phyloP scores from a whole-genome alignment of 2,113 vertebrate species.

The Epinephelus moara region DNA sequence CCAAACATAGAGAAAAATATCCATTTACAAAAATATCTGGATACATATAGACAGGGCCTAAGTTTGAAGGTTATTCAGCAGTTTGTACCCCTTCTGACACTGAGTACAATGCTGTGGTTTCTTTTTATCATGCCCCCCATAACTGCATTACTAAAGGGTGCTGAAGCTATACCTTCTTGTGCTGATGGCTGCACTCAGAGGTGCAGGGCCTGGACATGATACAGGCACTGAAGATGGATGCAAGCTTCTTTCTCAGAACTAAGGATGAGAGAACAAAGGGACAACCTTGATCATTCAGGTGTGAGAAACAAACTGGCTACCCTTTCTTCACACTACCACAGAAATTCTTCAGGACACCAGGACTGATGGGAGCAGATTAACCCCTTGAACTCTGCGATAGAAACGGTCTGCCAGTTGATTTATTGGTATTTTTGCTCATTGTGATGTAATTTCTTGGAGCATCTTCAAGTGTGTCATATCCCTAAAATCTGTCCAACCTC shows the following conservation, averaged over 20 bases:
- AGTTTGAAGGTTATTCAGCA: no score
- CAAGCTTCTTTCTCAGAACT: constrained; percentile 91
- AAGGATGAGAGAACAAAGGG: background rate
- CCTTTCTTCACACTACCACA: background rate
- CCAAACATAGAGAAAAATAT: no score
- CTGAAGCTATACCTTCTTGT: constrained; percentile 84
- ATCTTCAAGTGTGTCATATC: no score
- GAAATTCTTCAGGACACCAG: background rate
- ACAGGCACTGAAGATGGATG: constrained; percentile 89
- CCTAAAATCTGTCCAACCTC: no score
- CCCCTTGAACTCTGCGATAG: no score
- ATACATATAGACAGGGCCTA: no score
- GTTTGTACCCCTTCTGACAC: background rate
- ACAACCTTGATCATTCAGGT: background rate
- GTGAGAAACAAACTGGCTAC: background rate
- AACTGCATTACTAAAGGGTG: background rate
- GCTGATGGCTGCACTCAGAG: constrained; percentile 86
- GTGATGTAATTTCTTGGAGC: no score
- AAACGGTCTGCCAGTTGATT: no score
- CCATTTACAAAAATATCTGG: no score
- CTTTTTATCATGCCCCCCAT: background rate
- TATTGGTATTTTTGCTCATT: no score
- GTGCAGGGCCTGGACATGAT: constrained; percentile 88
- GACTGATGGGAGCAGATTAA: background rate
- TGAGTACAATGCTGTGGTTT: background rate